Evolutionary conservation across 2,113 vertebrate species (phyloP), one percentile per base, ranked within the genome.

Genomic region (Sminthopsis crassicaudata): DNA sequence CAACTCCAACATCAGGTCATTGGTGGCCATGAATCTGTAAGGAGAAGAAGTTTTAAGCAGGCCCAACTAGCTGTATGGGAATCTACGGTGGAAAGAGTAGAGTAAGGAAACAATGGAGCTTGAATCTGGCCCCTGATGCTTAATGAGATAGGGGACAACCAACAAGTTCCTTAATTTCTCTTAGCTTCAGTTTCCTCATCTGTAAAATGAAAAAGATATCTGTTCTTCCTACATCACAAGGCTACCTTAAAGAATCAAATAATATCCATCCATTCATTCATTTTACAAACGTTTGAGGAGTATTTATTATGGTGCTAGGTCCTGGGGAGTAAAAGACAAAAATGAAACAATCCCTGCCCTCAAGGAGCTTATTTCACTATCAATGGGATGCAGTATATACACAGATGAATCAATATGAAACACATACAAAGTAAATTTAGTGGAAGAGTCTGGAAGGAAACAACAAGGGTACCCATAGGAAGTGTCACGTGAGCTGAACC

Each of bases 11-110:
- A 99, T 99, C 98, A 99, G 98, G 98, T 99, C 99, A 0, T 99
- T 99, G 50, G 99, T 99, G 95, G 99, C 99, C 99, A 99, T 99
- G 97, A 99, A 99, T 97, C 99, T 99, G 95, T 12, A 91, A 57
- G 26, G 48, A 53, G 53, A 90, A 67, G 84, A 90, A 91, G 2
- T 9, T 16, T 16, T 76, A 76, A n/a, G 60, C 36, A n/a, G 30
- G 60, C 30, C 14, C 36, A n/a, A n/a, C 36, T 76, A 12, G 60
- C 14, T 76, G 16, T 19, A 16, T n/a, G 36, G 60, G 36, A n/a
- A 76, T 19, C 4, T 76, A 14, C 2, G 25, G 36, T 22, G 60
- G 60, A 76, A 76, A 76, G 60, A n/a, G 36, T 14, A 7, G 27
- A 12, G 60, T 19, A 19, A n/a, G 60, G 60, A 76, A 30, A n/a